Evolutionary conservation across 2,113 vertebrate genomes (phyloP), one percentile per base, ranked within the genome.

Genomic region (Clupea harengus): DNA sequence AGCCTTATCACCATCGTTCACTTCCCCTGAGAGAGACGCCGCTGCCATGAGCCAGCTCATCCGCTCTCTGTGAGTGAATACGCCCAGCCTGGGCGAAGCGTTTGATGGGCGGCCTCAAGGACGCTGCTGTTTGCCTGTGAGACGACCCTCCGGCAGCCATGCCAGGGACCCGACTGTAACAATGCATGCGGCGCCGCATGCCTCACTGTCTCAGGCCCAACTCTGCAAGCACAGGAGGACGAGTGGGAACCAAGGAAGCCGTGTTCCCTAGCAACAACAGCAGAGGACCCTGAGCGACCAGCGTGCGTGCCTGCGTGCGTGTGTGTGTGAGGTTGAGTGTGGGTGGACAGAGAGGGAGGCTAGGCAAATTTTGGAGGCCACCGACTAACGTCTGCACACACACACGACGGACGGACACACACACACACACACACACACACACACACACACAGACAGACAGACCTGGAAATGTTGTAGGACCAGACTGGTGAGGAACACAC

Each of bases 231-330:
- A 91, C 87, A 88, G 89, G 89, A 90, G 91, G 90, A 88, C 90
- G 91, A 93, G 93, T 92, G 92, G 93, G 93, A 89, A 92, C 84
- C 45, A 83, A 92, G 90, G 91, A 89, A 28, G 88, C 93, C 86
- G 89, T 2, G 93, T 94, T 95, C 91, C 94, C 92, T 94, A 94
- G 94, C 93, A 94, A 95, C 93, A 89, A 88, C 87, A 50, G 86
- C 92, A 89, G 88, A 85, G 85, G 39, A 88, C 88, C 87, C 90
- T 91, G 88, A 81, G 9, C n/a, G 28, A 39, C 28, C 15, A 32
- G 72, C 13, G 11, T 50, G 82, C 20, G 78, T 52, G 81, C 64
- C 22, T 81, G 81, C 25, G 50, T 85, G 47, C 83, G 82, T 45
- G 39, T n/a, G 20, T 45, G 32, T 49, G 86, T 64, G 82, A 22